phyloP scores from a whole-genome alignment of 2,113 vertebrate genomes.

The Glaucidium brasilianum region DNA sequence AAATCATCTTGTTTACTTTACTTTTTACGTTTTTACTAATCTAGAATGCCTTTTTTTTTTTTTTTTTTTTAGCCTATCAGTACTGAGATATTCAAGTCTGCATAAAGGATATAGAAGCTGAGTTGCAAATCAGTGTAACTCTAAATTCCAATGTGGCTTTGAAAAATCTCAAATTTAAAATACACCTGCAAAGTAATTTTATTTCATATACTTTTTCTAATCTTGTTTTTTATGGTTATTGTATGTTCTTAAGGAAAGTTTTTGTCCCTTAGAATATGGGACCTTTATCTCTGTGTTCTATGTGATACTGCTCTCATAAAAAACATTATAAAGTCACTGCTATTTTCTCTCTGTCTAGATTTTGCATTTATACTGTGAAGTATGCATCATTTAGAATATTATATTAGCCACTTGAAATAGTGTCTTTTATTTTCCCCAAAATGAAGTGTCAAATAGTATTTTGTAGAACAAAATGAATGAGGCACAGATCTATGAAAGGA shows the following conservation, averaged over 20 bases:
- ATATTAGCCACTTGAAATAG: not conserved
- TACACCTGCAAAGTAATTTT: not conserved
- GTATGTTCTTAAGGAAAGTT: not conserved
- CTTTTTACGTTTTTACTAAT: not conserved
- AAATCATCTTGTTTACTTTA: not conserved
- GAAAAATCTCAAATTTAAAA: not conserved
- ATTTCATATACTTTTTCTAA: not conserved
- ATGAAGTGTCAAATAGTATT: not conserved
- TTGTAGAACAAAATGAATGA: not conserved
- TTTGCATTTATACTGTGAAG: not conserved
- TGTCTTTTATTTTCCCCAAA: not conserved
- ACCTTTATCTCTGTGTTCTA: not conserved
- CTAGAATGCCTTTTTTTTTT: not conserved
- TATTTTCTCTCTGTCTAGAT: not conserved
- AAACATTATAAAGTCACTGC: not conserved
- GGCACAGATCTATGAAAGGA: not conserved
- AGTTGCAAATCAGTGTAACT: not conserved
- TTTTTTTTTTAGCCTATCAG: not conserved
- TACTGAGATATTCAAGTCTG: not conserved
- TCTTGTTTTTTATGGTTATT: not conserved
- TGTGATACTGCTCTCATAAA: not conserved
- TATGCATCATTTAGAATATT: not conserved
- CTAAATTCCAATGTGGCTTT: not conserved
- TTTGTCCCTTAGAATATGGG: not conserved
- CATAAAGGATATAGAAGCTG: not conserved